These are phyloP conservation scores for Podarcis siculus DNA, from an alignment of 2,797 vertebrate genomes.

Conservation along the genomic window DNA sequence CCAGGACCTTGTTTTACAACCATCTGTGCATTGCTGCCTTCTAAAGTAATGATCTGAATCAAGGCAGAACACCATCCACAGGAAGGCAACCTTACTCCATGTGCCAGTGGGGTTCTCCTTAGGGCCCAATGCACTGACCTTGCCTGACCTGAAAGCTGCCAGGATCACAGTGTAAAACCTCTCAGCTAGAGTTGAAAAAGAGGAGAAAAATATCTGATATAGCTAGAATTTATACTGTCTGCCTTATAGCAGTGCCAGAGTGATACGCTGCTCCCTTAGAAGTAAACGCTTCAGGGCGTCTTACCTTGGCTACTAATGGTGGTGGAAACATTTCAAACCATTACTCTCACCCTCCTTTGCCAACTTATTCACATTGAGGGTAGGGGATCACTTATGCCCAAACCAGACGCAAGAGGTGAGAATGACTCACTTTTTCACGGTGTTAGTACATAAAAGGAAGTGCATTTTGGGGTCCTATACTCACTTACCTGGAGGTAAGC, in stretches of 20 bases:
- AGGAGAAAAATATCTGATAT: slow-evolving; percentile 43
- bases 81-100: slow-evolving; percentile 47
- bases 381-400: not conserved
- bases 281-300: slow-evolving; percentile 17
- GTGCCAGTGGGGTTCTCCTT: slow-evolving; percentile 47
- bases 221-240: slow-evolving; percentile 56
- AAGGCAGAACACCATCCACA: slow-evolving; percentile 40
- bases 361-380: not conserved
- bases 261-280: slow-evolving; percentile 33
- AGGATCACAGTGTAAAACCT: slow-evolving; percentile 52
- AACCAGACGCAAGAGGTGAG: not conserved
- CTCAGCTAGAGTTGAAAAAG: slow-evolving; percentile 57
- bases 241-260: slow-evolving; percentile 31
- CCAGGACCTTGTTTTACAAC: slow-evolving; percentile 50
- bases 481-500: too few species aligned
- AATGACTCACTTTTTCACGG: not conserved
- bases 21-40: slow-evolving; percentile 36
- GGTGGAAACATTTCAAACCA: not conserved
- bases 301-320: slow-evolving; percentile 16
- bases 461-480: too few species aligned
- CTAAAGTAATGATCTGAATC: slow-evolving; percentile 56
- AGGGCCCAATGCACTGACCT: slow-evolving; percentile 57
- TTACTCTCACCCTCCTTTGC: too few species aligned
- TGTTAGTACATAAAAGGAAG: too few species aligned
- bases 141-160: slow-evolving; percentile 54